Evolutionary conservation across 1,140 invertebrate genomes (phyloP), one percentile per base, ranked within the genome.

Genomic region (Neocloeon triangulifer): DNA sequence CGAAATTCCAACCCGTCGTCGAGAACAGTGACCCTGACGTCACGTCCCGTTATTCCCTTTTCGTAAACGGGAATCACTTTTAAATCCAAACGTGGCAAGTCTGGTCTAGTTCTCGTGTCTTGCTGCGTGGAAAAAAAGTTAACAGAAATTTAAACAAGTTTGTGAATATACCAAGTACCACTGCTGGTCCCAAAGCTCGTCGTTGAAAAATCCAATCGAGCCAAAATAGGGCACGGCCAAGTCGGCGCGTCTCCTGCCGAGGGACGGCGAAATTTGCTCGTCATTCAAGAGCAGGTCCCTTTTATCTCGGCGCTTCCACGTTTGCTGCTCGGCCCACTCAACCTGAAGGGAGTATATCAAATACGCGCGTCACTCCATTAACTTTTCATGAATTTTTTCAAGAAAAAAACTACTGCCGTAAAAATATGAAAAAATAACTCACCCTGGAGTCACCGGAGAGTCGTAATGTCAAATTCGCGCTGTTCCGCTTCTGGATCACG

Each of bases 1-100:
- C 62, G 71, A 47, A 74, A 66, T 50, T 86, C 78, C 7, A 85
- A 52, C 6, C 79, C 86, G 54, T 92, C 85, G 48, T 91, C 85
- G 5, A 92, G 54, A 31, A 92, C 73, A 1, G 71, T 69, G 2
- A 91, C 66, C 10, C 73, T 67, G 1, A 91, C 61, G 5, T 75
- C 75, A 41, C 61, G 64, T 9, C 86, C 86, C 2, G 79, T 81
- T 44, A 70, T 64, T 9, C 79, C 80, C 15, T 56, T 41, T 39
- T 52, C 52, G 60, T 85, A 94, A 2, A 84, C 73, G 1, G 76
- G 70, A 14, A 82, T 47, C 5, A 80, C 73, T 42, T 77, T 72
- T 13, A 81, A 52, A 47, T 81, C 73, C 12, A 79, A 46, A 36
- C 69, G 64, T 1, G 73, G 72, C 25, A 74, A 44, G 30, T 58